Base-by-base conservation (phyloP, 2,113 vertebrate species). In the Gobius niger region DNA sequence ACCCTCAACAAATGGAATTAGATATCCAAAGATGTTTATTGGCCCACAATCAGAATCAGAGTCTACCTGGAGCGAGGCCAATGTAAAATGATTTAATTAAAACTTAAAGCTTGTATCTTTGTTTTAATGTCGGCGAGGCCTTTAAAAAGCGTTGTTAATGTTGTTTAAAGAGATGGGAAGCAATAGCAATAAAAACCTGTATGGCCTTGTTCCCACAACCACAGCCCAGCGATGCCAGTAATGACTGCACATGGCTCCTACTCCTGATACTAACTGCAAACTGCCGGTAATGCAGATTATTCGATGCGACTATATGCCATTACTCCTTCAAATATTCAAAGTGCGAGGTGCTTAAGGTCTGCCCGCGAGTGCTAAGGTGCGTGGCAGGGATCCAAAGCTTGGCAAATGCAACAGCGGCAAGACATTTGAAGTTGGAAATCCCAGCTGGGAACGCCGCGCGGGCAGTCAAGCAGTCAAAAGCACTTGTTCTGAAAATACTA, bases 1-100 rank as follows among this genome's bases (percentile, higher is more conserved):
- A 83, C 59, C 57, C 76, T 68, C 73, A 71, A 78, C 73, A 73
- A 84, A 76, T 78, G 72, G 66, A 81, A 78, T 74, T 76, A 78
- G 76, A 73, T 78, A 72, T 81, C 72, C 81, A 82, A 82, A 73
- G 73, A 87, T 78, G 73, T 83, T 83, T 84, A 86, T 71, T 78
- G 80, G 72, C 9, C 9, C 3, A 64, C 76, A 47, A 85, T 75
- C 53, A 14, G 47, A 61, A 72, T 67, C 56, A 68, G 81, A 76
- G 47, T 85, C 70, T 73, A 68, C 68, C 68, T 85, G 85, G 82
- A 67, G 50, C 53, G 44, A 24, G 14, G 77, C 86, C 86, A 82
- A 80, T 71, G 65, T 72, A 68, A 73, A 82, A 82, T 81, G 63
- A 81, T 82, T 87, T 70, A 77, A 90, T 88, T 87, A 83, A 85